Conservation (phyloP, 2,797 vertebrate species). For the Vireo griseus region DNA sequence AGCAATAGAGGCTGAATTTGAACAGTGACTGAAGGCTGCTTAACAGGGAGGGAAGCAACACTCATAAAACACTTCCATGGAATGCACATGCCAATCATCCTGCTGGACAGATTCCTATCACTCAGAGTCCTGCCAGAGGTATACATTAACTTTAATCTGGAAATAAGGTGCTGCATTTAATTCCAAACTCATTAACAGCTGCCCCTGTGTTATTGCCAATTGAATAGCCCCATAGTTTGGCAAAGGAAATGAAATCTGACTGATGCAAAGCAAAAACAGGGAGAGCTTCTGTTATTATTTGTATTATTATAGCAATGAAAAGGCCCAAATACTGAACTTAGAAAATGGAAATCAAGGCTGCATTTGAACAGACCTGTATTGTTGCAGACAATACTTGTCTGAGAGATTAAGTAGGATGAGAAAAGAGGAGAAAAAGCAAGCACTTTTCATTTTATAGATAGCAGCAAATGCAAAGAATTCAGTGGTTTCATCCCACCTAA, state of each 20-base stretch:
- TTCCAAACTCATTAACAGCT: neutral
- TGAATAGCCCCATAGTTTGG: neutral
- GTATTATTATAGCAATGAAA: neutral
- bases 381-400: neutral
- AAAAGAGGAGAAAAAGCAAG: neutral
- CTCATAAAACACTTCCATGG: fast-evolving
- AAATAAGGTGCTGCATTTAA: neutral
- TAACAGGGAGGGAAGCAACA: neutral
- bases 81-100: neutral
- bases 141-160: neutral
- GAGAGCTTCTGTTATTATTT: neutral
- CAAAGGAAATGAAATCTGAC: neutral
- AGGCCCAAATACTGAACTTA: neutral
- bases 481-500: neutral
- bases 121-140: neutral
- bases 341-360: neutral
- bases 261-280: neutral
- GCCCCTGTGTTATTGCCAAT: neutral
- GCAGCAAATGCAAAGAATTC: neutral
- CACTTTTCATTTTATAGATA: neutral
- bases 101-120: neutral
- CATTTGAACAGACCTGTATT: neutral
- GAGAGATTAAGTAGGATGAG: neutral
- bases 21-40: neutral
- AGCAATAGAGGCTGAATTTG: neutral